A percentile compares a stretch with the other conserved stretches of the same genome.
These are phyloP conservation scores for Drosophila koepferae DNA, from an alignment of 2,888 invertebrate species.

Conservation along the genomic window DNA sequence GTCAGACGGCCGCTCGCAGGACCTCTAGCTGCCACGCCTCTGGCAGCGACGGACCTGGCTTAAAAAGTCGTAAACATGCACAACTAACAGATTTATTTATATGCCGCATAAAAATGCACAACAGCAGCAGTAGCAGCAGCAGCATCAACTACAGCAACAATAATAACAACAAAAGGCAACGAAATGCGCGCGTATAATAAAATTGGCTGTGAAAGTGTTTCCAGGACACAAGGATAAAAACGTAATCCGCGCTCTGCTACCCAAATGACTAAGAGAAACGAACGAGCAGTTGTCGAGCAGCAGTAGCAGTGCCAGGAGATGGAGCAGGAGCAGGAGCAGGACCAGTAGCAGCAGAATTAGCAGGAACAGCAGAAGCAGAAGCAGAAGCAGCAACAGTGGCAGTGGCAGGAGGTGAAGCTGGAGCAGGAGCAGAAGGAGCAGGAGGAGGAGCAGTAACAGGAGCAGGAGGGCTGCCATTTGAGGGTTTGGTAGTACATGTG, in stretches of 20 bases:
- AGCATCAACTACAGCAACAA: constrained; percentile 26
- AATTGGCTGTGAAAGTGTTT: constrained; percentile 80
- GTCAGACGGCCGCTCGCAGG: constrained; percentile 33
- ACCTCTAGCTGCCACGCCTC: neutral
- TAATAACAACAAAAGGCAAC: constrained; percentile 50
- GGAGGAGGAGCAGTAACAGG: neutral
- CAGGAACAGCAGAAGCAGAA: neutral
- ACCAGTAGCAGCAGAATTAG: neutral
- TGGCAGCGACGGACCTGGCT: constrained; percentile 55
- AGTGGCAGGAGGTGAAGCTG: neutral
- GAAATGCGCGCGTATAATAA: constrained; percentile 67
- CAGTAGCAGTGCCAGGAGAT: neutral
- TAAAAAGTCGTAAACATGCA: constrained; percentile 80
- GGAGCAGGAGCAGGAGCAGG: neutral
- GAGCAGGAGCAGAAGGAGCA: neutral
- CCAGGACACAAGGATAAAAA: constrained; percentile 74
- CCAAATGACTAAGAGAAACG: constrained; percentile 72
- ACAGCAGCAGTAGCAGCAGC: constrained; percentile 40
- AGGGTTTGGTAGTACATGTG: constrained; percentile 37
- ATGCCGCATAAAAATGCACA: constrained; percentile 79
- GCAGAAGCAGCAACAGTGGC: neutral
- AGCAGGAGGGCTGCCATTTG: neutral
- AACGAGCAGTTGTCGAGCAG: constrained; percentile 16
- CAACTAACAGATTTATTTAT: constrained; percentile 81
- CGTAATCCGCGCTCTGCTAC: constrained; percentile 71